Percentiles rank a stretch among this genome's conserved stretches.
phyloP scores from a whole-genome alignment of 2,113 vertebrate species.

The Onychostruthus taczanowskii region DNA sequence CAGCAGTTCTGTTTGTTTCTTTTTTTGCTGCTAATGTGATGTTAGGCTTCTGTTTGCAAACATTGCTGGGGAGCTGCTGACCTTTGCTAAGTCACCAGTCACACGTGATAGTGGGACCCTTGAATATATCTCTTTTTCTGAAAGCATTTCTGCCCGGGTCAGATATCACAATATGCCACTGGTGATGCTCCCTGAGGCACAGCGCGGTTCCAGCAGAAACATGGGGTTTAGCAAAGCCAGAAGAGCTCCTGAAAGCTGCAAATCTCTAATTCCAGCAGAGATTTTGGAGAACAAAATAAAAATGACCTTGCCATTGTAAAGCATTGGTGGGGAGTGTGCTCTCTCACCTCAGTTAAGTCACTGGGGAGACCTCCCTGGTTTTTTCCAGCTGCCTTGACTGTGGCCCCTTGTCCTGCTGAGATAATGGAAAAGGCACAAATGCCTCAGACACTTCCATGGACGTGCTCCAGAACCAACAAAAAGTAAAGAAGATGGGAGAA shows the following conservation, averaged over 20 bases:
- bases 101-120: rapidly evolving
- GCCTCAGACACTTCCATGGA: neutral
- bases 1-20: neutral
- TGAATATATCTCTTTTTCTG: neutral
- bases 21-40: neutral
- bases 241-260: neutral
- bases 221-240: neutral
- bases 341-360: neutral
- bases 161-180: neutral
- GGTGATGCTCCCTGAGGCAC: neutral
- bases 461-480: neutral
- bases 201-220: neutral
- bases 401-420: neutral
- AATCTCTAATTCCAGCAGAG: neutral
- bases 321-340: neutral
- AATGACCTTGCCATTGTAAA: neutral
- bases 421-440: neutral
- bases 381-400: neutral
- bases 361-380: neutral
- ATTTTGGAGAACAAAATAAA: neutral
- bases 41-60: neutral
- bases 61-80: neutral
- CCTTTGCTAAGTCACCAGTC: neutral
- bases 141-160: neutral
- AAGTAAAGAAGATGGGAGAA: neutral